These are phyloP conservation scores for Typhlichthys eigenmanni DNA, from an alignment of 2,797 vertebrate genomes.

Conservation along the genomic window DNA sequence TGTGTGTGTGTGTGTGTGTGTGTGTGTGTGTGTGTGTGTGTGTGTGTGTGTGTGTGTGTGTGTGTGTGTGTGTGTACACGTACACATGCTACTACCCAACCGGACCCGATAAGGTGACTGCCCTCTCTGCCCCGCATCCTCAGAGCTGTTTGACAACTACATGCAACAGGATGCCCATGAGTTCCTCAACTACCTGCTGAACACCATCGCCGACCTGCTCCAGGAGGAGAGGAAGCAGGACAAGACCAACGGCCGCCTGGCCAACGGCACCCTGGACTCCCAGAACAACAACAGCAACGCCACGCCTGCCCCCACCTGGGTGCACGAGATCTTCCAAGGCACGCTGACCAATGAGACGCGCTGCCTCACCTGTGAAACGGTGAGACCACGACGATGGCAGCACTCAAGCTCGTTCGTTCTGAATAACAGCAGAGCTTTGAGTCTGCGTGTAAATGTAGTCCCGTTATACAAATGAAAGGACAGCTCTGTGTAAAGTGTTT, in stretches of 20 bases:
- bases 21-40: too few species aligned
- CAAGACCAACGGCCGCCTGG: conserved; percentile 91
- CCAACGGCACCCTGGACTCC: conserved; percentile 86
- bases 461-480: too few species aligned
- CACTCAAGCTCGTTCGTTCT: too few species aligned
- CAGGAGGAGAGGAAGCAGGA: conserved; percentile 98
- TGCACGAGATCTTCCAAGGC: conserved; percentile 99
- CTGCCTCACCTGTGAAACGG: conserved; percentile 98
- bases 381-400: conserved; percentile 51
- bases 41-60: too few species aligned
- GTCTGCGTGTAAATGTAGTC: background rate
- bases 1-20: too few species aligned
- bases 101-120: too few species aligned
- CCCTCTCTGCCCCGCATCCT: conserved; percentile 4
- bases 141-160: conserved; percentile 99
- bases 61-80: too few species aligned
- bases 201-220: conserved; percentile 96
- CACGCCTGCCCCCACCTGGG: conserved; percentile 91
- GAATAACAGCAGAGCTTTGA: too few species aligned
- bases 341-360: conserved; percentile 98
- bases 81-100: too few species aligned
- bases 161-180: conserved; percentile 99
- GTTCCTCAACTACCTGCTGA: conserved; percentile 97
- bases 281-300: conserved; percentile 94
- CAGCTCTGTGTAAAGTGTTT: too few species aligned